Base-by-base conservation (phyloP, 2,113 vertebrate species). In the Chloropsis cyanopogon region DNA sequence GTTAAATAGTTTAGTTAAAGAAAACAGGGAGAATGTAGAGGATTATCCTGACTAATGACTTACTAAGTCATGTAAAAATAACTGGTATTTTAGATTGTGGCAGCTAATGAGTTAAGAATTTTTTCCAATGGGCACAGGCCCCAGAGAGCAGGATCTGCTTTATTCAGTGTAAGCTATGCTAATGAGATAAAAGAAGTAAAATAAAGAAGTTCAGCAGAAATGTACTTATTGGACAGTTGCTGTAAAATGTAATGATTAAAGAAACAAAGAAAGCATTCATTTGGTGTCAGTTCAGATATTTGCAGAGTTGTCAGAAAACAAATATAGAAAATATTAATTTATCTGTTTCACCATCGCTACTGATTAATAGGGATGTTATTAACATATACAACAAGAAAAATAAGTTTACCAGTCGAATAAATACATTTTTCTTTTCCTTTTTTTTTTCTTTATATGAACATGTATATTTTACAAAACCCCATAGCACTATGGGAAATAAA, bases 361-460 rank as follows among this genome's bases (percentile, higher is more conserved):
- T 93, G 95, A 94, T 97, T 96, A 97, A 97, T 94, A 95, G 92
- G 92, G 94, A 92, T 92, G 94, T 97, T 97, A 97, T 97, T 97
- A 96, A 98, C 94, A 97, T 97, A 97, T 96, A 97, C 93, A 98
- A 97, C 96, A 96, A 70, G 90, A 94, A 98, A 99, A 98, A 99
- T 99, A 99, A 98, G 97, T 99, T 98, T 98, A 98, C 97, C 97
- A 95, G 98, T 98, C 86, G 98, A 99, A 99, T 99, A 99, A 99
- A 99, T 99, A 99, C 98, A 98, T 97, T 99, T 98, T 98, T 97
- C 97, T 98, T 98, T 97, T 98, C 95, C 97, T 98, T 98, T 97
- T 94, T 93, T 80, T 84, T 83, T 94, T 89, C 86, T 97, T 97
- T 97, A 98, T 98, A 99, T 99, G 97, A 98, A 99, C 99, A 99